These are phyloP conservation scores for Didymodactylos carnosus DNA, from an alignment of 2,888 invertebrate species.

Conservation along the genomic window DNA sequence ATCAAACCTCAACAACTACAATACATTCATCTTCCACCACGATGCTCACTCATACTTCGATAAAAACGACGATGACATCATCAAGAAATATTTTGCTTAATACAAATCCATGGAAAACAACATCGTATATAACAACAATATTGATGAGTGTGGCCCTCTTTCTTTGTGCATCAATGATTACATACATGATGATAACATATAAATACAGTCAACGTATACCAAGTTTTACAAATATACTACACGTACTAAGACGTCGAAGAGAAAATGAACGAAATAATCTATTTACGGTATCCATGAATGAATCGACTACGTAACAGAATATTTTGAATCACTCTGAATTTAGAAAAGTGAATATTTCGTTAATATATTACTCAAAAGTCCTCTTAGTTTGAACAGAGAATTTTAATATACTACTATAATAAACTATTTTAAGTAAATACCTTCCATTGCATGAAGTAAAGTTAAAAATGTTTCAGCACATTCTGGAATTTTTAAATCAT, in stretches of 20 bases:
- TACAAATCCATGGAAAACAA: neutral
- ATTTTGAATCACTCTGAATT: too few relatives aligned
- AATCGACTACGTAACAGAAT: too few relatives aligned
- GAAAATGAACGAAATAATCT: too few relatives aligned
- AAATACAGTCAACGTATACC: neutral
- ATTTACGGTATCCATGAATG: too few relatives aligned
- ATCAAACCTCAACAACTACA: neutral
- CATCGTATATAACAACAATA: neutral
- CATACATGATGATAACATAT: neutral
- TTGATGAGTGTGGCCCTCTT: neutral
- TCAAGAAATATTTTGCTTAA: neutral
- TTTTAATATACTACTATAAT: neutral
- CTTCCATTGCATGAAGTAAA: constrained; percentile 61
- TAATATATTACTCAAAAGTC: too few relatives aligned
- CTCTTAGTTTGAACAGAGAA: too few relatives aligned
- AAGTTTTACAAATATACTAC: neutral
- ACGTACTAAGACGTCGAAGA: neutral
- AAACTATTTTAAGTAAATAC: too few relatives aligned
- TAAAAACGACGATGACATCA: neutral
- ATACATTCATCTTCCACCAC: neutral
- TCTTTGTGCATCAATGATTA: neutral
- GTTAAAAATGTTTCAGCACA: constrained; percentile 72
- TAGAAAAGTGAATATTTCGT: too few relatives aligned
- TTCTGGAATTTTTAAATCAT: constrained; percentile 43
- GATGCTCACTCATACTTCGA: neutral